Base-by-base conservation (phyloP, 2,113 vertebrate species). In the Daubentonia madagascariensis region DNA sequence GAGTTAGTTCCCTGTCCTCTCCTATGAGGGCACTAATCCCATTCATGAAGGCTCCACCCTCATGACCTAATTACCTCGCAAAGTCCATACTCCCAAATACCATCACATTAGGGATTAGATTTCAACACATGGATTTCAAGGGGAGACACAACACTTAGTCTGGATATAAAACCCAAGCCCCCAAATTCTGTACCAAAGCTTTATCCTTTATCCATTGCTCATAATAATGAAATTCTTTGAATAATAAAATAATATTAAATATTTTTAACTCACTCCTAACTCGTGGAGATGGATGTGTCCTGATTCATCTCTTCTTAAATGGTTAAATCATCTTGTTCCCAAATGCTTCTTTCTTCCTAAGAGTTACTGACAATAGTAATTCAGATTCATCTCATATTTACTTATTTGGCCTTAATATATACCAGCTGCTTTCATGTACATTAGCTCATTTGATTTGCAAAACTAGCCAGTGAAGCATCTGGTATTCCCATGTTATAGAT, bases 401-500 rank as follows among this genome's bases (percentile, higher is more conserved):
- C 23, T 79, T 61, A 45, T n/a, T 83, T 37, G 67, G 28, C 4
- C 13, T 83, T 5, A 37, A 2, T 16, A 0, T 35, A 11, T 40
- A 2, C 40, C 32, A 81, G 32, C n/a, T 23, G 22, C 91, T 61
- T 61, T 73, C 9, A 13, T 1, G 12, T 3, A 7, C 7, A 5
- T 16, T 25, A 67, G 30, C 43, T 85, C 30, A 28, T 22, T 48
- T 54, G 28, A 5, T 37, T 43, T 45, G 90, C 12, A 37, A 14
- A 84, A 35, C 18, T 63, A 40, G 23, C 12, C 32, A 20, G 35
- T 3, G 52, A 43, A 50, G 23, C 22, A 7, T 98, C 97, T 98
- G 98, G 96, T 99, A 57, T 5, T 61, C 17, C 17, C 7, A 23
- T 4, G 5, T 68, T 16, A 57, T 5, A 85, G 78, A 35, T 43